Conservation (phyloP, 2,888 invertebrate genomes). For the Macrophya annulata region DNA sequence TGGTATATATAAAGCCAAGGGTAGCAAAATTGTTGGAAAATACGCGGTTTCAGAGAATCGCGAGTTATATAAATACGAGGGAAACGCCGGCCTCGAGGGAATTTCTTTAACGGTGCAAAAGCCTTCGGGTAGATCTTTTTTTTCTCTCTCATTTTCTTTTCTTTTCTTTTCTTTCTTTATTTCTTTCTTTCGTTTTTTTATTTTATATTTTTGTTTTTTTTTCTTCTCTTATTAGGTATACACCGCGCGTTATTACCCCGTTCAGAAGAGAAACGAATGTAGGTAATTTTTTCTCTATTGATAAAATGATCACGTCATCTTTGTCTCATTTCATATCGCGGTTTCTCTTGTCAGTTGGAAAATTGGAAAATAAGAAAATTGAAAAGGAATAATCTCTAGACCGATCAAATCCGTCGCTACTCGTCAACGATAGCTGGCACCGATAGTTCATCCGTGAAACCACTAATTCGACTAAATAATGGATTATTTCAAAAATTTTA, state of each 20-base stretch:
- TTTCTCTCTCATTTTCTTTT: not conserved
- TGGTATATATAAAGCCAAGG: not conserved
- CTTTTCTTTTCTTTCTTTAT: no score
- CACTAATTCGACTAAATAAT: constrained; percentile 43
- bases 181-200: no score
- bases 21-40: not conserved
- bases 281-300: not conserved
- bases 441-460: constrained; percentile 27
- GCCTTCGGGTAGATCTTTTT: not conserved
- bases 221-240: not conserved
- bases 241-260: not conserved
- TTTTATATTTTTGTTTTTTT: no score
- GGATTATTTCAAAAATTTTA: constrained; percentile 51
- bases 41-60: not conserved
- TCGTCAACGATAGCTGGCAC: not conserved
- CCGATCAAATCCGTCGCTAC: constrained; percentile 17
- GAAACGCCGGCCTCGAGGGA: not conserved
- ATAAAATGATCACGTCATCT: not conserved
- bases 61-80: not conserved
- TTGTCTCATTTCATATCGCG: not conserved
- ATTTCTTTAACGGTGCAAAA: not conserved
- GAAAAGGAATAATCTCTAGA: not conserved
- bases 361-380: not conserved
- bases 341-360: not conserved
- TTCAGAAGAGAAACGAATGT: not conserved